Evolutionary conservation across 1,140 invertebrate genomes (phyloP).

Genomic region (Achroia grisella): DNA sequence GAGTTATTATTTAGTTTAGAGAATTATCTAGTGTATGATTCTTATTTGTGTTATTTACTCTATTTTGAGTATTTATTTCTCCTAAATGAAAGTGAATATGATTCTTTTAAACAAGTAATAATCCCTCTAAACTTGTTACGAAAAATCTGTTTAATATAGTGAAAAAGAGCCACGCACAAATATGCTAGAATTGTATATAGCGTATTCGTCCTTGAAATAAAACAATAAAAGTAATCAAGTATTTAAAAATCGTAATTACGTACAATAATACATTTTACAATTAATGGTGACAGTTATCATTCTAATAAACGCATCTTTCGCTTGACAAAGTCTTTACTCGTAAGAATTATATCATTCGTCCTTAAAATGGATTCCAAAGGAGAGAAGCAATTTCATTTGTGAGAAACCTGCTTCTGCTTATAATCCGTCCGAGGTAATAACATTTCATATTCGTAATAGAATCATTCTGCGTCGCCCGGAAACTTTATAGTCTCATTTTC

Average conservation of each 20-base stretch:
- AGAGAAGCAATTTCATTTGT: conserved; percentile 73
- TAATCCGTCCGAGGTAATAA: conserved; percentile 73
- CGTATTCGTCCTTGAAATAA: too few species aligned
- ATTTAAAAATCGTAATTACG: conserved; percentile 48
- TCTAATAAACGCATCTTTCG: conserved; percentile 1
- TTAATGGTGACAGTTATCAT: background rate
- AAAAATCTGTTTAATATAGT: too few species aligned
- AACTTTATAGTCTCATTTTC: conserved; percentile 73
- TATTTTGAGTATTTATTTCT: too few species aligned
- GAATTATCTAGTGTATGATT: too few species aligned
- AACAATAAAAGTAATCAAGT: too few species aligned
- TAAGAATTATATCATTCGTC: conserved; percentile 71
- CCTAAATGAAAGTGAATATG: too few species aligned
- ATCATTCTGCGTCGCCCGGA: conserved; percentile 67
- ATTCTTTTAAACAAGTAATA: too few species aligned
- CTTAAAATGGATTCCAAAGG: conserved; percentile 71
- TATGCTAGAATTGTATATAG: too few species aligned
- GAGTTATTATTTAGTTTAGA: too few species aligned
- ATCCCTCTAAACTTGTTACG: too few species aligned
- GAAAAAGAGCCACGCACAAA: too few species aligned
- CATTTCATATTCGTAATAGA: conserved; percentile 74
- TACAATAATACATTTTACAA: conserved; percentile 39
- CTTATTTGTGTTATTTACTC: too few species aligned
- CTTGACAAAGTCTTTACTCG: conserved; percentile 43
- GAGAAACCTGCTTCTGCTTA: conserved; percentile 70